Evolutionary conservation across 2,113 vertebrate genomes (phyloP), one percentile per base, ranked within the genome.

Genomic region (Corythornis vintsioides): DNA sequence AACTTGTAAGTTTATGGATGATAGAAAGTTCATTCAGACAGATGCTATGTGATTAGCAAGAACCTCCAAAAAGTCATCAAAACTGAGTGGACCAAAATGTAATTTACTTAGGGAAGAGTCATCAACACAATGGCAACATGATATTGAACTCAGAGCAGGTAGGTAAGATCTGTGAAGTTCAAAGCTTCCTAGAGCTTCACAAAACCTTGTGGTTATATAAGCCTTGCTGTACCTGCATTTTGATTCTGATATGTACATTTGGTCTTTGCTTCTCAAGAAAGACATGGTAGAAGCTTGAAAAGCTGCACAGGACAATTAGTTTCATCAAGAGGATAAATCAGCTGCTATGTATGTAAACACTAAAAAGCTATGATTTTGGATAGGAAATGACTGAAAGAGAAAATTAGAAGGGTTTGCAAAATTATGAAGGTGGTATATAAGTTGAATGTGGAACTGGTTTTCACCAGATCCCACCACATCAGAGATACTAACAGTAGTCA

Each of bases 401-500:
- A 64, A 87, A 83, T 24, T 1, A 25, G 22, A 4, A 52, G 8
- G 4, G 17, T 18, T 75, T 87, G 33, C 43, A 38, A 56, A 78
- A 29, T 40, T 52, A 19, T 87, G 53, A 85, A 55, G 24, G 21
- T 63, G 14, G 10, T 47, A 17, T 21, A 2, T 52, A 55, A 87
- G 7, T 42, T 72, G n/a, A 64, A 38, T 21, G 4, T 61, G 31
- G 9, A 78, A 9, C 13, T 40, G 31, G 20, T 89, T 47, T 87
- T 91, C 24, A 60, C 13, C 40, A 69, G 40, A 43, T 72, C 26
- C 19, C 6, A 21, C 43, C 15, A 25, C 0, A 0, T 75, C 56
- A 69, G 43, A 71, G 33, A 28, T 5, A 33, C 31, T 64, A 63
- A 50, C 8, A 71, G 15, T 21, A 38, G 33, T 42, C 47, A 63